Percentiles rank a stretch among this genome's conserved stretches.
Evolutionary conservation across 1,140 invertebrate species (phyloP).

Genomic region (Microplitis demolitor): DNA sequence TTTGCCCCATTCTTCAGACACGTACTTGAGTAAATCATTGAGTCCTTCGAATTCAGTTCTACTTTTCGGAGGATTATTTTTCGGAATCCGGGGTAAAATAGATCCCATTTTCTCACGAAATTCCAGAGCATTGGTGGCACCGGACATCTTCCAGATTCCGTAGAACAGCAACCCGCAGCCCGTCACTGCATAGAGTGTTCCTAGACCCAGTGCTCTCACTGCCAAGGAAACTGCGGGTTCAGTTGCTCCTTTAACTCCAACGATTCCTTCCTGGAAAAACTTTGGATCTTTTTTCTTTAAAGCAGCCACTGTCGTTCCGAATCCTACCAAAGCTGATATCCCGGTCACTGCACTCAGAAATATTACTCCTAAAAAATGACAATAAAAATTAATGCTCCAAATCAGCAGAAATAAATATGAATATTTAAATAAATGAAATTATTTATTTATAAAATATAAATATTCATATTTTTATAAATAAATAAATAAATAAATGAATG

Average conservation of each 20-base stretch:
- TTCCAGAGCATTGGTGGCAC: slow-evolving; percentile 78
- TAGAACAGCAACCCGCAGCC: slow-evolving; percentile 83
- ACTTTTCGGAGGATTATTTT: slow-evolving; percentile 79
- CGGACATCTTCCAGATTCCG: slow-evolving; percentile 86
- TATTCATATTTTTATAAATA: neutral
- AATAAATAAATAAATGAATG: neutral
- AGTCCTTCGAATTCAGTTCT: slow-evolving; percentile 85
- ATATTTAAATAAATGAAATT: neutral
- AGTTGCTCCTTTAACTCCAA: slow-evolving; percentile 67
- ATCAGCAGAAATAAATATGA: neutral
- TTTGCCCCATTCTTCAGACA: slow-evolving; percentile 65
- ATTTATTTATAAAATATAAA: neutral
- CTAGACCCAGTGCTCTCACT: slow-evolving; percentile 82
- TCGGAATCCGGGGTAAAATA: slow-evolving; percentile 75
- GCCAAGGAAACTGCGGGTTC: slow-evolving; percentile 82
- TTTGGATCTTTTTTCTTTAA: slow-evolving; percentile 81
- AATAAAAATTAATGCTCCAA: neutral
- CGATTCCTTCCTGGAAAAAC: slow-evolving; percentile 78
- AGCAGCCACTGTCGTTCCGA: slow-evolving; percentile 75
- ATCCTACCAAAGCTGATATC: slow-evolving; percentile 80
- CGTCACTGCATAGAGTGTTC: slow-evolving; percentile 81
- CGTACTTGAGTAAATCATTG: slow-evolving; percentile 79
- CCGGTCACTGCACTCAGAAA: slow-evolving; percentile 80
- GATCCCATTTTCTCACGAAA: slow-evolving; percentile 75
- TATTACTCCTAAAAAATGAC: slow-evolving; percentile 53